Evolutionary conservation across 92 coral and sea anemone genomes (phyloP).

Genomic region (Zoanthus sansibaricus): DNA sequence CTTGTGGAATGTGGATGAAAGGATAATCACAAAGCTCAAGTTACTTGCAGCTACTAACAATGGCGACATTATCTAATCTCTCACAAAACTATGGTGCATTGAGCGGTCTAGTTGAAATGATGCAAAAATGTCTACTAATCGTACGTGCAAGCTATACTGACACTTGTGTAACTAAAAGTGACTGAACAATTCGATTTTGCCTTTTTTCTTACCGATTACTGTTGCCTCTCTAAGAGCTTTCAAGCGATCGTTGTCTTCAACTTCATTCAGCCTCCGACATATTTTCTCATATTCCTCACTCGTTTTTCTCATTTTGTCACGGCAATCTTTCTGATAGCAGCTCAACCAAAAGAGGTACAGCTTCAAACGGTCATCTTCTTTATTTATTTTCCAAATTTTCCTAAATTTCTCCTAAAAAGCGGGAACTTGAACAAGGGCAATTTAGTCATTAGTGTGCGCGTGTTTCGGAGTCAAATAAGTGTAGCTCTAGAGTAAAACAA

Average conservation of each 20-base stretch:
- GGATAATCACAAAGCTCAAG: no score
- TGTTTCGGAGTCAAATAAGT: no score
- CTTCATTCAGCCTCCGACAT: constrained; percentile 73
- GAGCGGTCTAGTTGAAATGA: no score
- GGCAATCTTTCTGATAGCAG: constrained; percentile 57
- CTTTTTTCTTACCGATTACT: constrained; percentile 70
- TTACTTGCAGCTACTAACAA: no score
- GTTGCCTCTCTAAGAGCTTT: constrained; percentile 72
- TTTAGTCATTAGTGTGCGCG: no score
- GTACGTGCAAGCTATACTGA: background rate
- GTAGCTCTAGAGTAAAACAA: no score
- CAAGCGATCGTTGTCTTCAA: constrained; percentile 67
- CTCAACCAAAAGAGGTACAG: constrained; percentile 78
- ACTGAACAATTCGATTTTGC: no score
- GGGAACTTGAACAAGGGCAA: no score
- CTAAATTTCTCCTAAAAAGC: constrained; percentile 4
- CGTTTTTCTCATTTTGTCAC: constrained; percentile 51
- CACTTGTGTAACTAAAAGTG: no score
- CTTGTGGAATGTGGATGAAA: no score
- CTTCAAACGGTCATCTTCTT: constrained; percentile 58
- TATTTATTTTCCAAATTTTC: constrained; percentile 35
- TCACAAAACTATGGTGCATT: no score
- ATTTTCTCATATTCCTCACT: constrained; percentile 52
- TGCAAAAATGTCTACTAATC: background rate
- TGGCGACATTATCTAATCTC: background rate